A percentile compares a stretch with the other conserved stretches of the same genome.
phyloP scores from a whole-genome alignment of 2,113 vertebrate genomes.

The Mola mola region DNA sequence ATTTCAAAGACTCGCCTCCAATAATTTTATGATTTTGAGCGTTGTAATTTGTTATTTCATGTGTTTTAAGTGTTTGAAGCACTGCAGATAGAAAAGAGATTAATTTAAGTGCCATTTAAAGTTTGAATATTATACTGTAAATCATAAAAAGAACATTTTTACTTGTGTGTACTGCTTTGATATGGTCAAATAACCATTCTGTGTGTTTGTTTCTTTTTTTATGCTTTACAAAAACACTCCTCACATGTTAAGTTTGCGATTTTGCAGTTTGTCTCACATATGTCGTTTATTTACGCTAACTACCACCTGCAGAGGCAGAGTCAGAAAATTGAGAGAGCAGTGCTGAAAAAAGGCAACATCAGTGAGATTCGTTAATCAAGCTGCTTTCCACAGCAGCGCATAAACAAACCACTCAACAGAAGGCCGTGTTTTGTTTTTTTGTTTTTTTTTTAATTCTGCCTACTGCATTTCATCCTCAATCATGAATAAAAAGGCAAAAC shows the following conservation, averaged over 20 bases:
- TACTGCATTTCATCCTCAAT: conserved; percentile 49
- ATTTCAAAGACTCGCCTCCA: too few species aligned
- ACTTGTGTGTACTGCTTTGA: background rate
- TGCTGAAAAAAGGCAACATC: conserved; percentile 32
- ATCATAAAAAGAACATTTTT: background rate
- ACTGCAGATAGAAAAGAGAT: conserved; percentile 3
- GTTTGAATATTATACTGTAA: background rate
- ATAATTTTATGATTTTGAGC: too few species aligned
- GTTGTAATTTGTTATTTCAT: background rate
- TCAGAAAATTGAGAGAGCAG: conserved; percentile 31
- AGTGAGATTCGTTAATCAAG: conserved; percentile 57
- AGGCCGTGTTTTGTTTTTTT: conserved; percentile 46
- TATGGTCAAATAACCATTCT: background rate
- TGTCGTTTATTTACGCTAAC: conserved; percentile 49
- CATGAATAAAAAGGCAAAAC: conserved; percentile 40
- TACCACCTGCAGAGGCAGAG: conserved; percentile 42
- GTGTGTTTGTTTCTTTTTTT: too few species aligned
- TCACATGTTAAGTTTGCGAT: conserved; percentile 5
- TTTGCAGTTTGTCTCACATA: conserved; percentile 18
- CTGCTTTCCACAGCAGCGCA: conserved; percentile 23
- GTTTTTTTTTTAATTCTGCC: conserved; percentile 20
- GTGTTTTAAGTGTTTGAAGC: too few species aligned
- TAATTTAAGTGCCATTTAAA: background rate
- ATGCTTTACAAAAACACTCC: background rate
- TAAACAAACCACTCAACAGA: conserved; percentile 65